Evolutionary conservation across 2,113 vertebrate species (phyloP).

Genomic region (zebrafish (Danio rerio)): GRCz12tu NC_133187.1:20632501-20633000

Average conservation of each 20-base stretch:
- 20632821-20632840: slow-evolving; percentile 86
- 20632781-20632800: slow-evolving; percentile 83
- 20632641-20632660: slow-evolving; percentile 83
- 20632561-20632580: slow-evolving; percentile 87
- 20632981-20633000: slow-evolving; percentile 84
- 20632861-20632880: slow-evolving; percentile 86
- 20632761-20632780: slow-evolving; percentile 84
- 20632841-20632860: slow-evolving; percentile 88
- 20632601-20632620: slow-evolving; percentile 94
- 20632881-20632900: slow-evolving; percentile 70
- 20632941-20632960: neutral
- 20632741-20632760: slow-evolving; percentile 94
- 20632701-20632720: neutral
- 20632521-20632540: neutral
- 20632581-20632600: slow-evolving; percentile 95
- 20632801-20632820: slow-evolving; percentile 96
- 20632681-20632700: neutral
- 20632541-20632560: slow-evolving; percentile 92
- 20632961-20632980: slow-evolving; percentile 77
- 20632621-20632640: slow-evolving; percentile 95
- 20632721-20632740: slow-evolving; percentile 78
- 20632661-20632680: neutral
- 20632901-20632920: neutral
- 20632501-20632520: neutral
- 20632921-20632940: neutral